Evolutionary conservation across 1,140 invertebrate species (phyloP).

Genomic region (Drosophila repletoides): DNA sequence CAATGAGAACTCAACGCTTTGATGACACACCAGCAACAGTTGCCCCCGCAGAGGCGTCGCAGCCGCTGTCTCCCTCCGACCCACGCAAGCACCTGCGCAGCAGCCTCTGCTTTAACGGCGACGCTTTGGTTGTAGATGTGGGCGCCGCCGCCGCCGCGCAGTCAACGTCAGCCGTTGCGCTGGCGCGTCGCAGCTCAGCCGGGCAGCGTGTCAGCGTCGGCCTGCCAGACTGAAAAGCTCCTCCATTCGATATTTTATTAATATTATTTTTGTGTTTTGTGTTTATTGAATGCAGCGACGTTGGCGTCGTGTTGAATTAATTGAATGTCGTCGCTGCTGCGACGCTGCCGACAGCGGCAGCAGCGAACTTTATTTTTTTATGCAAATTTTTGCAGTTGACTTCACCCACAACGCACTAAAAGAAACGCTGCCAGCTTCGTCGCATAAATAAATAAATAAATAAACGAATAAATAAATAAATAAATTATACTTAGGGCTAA

Average conservation of each 20-base stretch:
- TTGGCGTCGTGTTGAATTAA: constrained; percentile 25
- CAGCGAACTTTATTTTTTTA: constrained; percentile 2
- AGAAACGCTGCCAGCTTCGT: constrained; percentile 7
- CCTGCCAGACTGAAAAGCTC: constrained; percentile 68
- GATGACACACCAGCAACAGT: constrained; percentile 46
- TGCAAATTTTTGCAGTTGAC: constrained; percentile 22
- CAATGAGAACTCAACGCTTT: constrained; percentile 24
- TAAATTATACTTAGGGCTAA: constrained; percentile 44
- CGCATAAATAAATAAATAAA: too few species aligned
- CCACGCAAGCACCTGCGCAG: constrained; percentile 78
- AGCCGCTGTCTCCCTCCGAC: constrained; percentile 34
- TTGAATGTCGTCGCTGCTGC: constrained; percentile 24
- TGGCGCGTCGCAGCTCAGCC: constrained; percentile 82
- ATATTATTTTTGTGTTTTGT: constrained; percentile 24
- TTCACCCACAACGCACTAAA: constrained; percentile 46
- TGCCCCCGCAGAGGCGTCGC: constrained; percentile 18
- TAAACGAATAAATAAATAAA: constrained; percentile 3
- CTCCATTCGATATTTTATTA: not conserved
- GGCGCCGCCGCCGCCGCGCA: constrained; percentile 44
- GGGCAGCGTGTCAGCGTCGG: constrained; percentile 74
- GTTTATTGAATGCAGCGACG: constrained; percentile 51
- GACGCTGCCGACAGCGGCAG: constrained; percentile 16
- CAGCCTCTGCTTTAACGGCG: constrained; percentile 77
- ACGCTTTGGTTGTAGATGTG: constrained; percentile 67
- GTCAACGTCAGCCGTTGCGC: constrained; percentile 76